Evolutionary conservation across 2,888 invertebrate genomes (phyloP), one percentile per base, ranked within the genome.

Genomic region (Ormyrus pomaceus): DNA sequence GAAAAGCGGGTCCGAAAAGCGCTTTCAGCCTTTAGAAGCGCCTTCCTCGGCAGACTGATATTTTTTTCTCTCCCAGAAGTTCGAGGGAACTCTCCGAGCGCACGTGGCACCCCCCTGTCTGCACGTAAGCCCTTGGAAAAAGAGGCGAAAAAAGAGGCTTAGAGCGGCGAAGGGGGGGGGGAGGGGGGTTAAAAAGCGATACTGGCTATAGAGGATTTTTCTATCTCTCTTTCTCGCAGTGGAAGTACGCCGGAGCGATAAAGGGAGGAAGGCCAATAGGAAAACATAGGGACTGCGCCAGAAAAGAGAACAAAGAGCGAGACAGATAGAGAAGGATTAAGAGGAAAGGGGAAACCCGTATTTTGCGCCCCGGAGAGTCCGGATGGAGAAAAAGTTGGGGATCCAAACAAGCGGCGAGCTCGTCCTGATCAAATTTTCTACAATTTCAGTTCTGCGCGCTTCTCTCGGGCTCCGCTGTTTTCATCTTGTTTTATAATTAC

Each of bases 271-370:
- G 55, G 65, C 46, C 10, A 19, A 65, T 74, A 56, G 65, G 48
- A 50, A 75, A 51, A 59, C 34, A 59, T 50, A 62, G 19, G 19
- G 4, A 51, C 45, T 65, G 48, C 50, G 56, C 13, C 53, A 58
- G 55, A 70, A 58, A 51, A 51, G 46, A 45, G 50, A 70, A 77
- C 77, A 71, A 62, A 71, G 58, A 71, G 34, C 5, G 6, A 51
- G 50, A 48, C 45, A 69, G 19, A 70, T n/a, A 77, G 19, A 70
- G 59, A 34, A 34, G 64, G 51, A 56, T 46, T 56, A 62, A 70
- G 64, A 58, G 70, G 76, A 79, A 50, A 11, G 71, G 70, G 13
- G 50, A 56, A 59, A 77, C 34, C 64, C 76, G 51, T 45, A 66
- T 75, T 69, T 76, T 11, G 69, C 53, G 58, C 50, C 45, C 53